Evolutionary conservation across 2,888 invertebrate species (phyloP).

Genomic region (Gymnocheta viridis): DNA sequence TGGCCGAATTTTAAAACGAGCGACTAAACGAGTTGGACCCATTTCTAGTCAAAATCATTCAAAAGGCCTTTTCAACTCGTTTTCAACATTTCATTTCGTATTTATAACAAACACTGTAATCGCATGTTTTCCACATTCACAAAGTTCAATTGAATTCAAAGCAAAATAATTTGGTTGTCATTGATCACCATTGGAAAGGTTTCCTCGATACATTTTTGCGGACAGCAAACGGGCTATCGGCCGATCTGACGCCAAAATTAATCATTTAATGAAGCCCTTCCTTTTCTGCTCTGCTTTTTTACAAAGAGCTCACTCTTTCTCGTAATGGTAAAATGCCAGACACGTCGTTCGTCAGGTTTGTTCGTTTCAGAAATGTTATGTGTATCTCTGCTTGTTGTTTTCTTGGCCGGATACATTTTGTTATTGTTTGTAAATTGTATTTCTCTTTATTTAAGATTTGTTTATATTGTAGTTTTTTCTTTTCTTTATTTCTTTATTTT

Average conservation of each 20-base stretch:
- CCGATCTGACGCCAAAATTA: background rate
- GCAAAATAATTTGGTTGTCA: too few species aligned
- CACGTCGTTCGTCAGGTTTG: constrained; percentile 41
- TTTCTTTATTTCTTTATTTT: background rate
- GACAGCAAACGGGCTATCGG: too few species aligned
- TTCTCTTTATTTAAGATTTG: constrained; percentile 49
- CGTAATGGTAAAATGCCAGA: constrained; percentile 31
- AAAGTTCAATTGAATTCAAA: too few species aligned
- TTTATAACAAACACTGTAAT: too few species aligned
- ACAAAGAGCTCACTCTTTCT: background rate
- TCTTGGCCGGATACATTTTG: constrained; percentile 64
- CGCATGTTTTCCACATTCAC: too few species aligned
- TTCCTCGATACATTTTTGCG: too few species aligned
- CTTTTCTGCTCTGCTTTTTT: constrained; percentile 3
- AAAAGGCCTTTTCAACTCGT: too few species aligned
- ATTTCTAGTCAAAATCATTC: too few species aligned
- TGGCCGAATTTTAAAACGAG: too few species aligned
- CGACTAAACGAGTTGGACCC: too few species aligned
- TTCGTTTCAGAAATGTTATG: background rate
- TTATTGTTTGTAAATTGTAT: constrained; percentile 53
- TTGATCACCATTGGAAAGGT: too few species aligned
- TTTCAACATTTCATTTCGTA: too few species aligned
- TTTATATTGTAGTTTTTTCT: constrained; percentile 18
- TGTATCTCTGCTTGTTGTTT: constrained; percentile 25
- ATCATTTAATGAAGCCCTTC: background rate